Evolutionary conservation across 2,888 invertebrate species (phyloP).

Genomic region (Caenorhabditis sp.): DNA sequence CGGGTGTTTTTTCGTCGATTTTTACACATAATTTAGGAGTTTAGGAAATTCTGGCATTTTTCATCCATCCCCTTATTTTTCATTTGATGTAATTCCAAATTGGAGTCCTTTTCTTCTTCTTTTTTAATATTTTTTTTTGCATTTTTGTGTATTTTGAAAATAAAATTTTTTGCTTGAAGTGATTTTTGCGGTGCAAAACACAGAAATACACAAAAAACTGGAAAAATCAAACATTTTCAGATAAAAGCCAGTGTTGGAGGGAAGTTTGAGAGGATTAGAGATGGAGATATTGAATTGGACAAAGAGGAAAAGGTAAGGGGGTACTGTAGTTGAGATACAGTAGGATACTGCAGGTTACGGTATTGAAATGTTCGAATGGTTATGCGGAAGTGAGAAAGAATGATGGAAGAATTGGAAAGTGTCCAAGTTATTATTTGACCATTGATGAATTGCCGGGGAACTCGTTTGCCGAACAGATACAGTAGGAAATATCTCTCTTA

Average conservation of each 20-base stretch:
- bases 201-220: neutral
- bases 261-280: slow-evolving; percentile 22
- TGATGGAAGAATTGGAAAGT: slow-evolving; percentile 38
- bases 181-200: slow-evolving; percentile 9
- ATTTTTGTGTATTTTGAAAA: slow-evolving; percentile 42
- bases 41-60: slow-evolving; percentile 4
- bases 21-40: neutral
- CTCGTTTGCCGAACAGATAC: slow-evolving; percentile 45
- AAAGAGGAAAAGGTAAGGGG: slow-evolving; percentile 36
- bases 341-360: slow-evolving; percentile 20
- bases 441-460: slow-evolving; percentile 41
- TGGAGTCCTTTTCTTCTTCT: neutral
- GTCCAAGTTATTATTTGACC: slow-evolving; percentile 39
- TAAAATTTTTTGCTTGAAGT: slow-evolving; percentile 37
- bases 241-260: slow-evolving; percentile 31
- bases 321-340: neutral
- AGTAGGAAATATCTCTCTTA: too few species aligned
- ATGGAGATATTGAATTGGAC: slow-evolving; percentile 31
- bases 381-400: slow-evolving; percentile 29
- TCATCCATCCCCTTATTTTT: neutral
- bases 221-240: slow-evolving; percentile 14
- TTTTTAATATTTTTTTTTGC: slow-evolving; percentile 3
- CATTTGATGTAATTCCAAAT: neutral
- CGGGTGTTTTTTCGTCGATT: neutral
- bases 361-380: slow-evolving; percentile 25